Percentiles rank a stretch among this genome's conserved stretches.
These are phyloP conservation scores for Calonectris borealis DNA, from an alignment of 2,113 vertebrate species.

Conservation along the genomic window DNA sequence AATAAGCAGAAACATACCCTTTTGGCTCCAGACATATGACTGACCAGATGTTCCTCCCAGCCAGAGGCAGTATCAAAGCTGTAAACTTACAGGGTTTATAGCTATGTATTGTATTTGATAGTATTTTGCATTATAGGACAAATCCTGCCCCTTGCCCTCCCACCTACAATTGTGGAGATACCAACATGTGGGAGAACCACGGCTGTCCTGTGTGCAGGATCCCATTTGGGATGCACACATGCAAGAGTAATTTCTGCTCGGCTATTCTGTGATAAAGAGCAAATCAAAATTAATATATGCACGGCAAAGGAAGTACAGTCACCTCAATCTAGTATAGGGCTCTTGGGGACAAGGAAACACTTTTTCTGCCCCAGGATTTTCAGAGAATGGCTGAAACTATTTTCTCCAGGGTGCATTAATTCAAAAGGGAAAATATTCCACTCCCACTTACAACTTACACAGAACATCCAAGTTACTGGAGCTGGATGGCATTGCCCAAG, in stretches of 20 bases:
- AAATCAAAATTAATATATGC: neutral
- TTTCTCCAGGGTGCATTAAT: neutral
- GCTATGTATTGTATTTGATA: neutral
- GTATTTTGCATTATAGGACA: neutral
- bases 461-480: neutral
- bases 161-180: neutral
- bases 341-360: neutral
- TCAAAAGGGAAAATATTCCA: neutral
- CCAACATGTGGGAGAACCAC: neutral
- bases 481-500: neutral
- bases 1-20: neutral
- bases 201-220: neutral
- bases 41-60: slow-evolving; percentile 14
- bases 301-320: neutral
- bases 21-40: neutral
- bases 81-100: neutral
- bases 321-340: neutral
- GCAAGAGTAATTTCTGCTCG: neutral
- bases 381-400: neutral
- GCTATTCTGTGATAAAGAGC: neutral
- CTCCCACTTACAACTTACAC: neutral
- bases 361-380: neutral
- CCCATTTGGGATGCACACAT: neutral
- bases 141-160: neutral
- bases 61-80: neutral